These are phyloP conservation scores for Cryptomyrus ogoouensis DNA, from an alignment of 2,113 vertebrate species.

Conservation along the genomic window DNA sequence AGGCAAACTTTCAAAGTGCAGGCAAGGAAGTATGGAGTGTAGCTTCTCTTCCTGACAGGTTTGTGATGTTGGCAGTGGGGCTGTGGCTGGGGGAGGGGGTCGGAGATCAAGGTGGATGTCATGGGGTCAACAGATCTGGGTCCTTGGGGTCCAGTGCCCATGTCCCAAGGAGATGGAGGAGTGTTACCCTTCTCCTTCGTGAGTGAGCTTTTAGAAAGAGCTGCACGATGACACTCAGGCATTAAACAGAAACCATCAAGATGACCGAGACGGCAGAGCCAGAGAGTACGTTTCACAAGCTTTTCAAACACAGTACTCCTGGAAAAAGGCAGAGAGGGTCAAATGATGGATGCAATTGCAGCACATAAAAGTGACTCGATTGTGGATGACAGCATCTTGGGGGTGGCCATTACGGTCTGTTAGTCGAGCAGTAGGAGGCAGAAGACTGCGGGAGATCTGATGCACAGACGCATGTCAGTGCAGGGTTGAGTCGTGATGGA, in stretches of 20 bases:
- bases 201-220: background rate
- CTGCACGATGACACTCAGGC: background rate
- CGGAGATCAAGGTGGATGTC: background rate
- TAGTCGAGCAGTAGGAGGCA: background rate
- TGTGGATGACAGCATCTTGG: background rate
- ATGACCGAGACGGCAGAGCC: background rate
- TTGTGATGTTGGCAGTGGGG: background rate
- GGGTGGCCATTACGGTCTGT: background rate
- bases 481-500: background rate
- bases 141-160: background rate
- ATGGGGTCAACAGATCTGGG: background rate
- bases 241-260: background rate
- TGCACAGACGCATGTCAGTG: background rate
- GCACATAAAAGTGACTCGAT: background rate
- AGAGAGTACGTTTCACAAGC: background rate
- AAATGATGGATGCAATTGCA: background rate
- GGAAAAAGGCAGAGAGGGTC: background rate
- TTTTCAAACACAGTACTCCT: background rate
- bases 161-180: background rate
- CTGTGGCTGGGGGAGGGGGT: background rate
- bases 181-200: background rate
- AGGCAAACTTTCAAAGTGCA: conserved; percentile 17
- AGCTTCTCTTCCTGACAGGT: background rate
- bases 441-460: background rate
- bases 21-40: background rate